Evolutionary conservation across 2,113 vertebrate species (phyloP).

Genomic region (Lycaon pictus): DNA sequence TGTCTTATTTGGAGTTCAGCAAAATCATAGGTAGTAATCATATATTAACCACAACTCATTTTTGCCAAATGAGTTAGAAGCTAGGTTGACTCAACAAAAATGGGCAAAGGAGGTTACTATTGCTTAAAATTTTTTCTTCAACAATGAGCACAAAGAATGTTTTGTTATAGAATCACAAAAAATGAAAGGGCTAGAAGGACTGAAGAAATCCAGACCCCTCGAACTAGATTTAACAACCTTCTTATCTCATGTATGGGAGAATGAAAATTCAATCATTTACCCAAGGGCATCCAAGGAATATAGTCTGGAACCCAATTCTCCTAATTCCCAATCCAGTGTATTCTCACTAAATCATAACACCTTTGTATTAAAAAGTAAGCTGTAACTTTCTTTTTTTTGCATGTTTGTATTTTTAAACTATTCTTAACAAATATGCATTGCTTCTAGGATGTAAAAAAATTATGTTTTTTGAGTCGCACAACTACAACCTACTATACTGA

Average conservation of each 20-base stretch:
- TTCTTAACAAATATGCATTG: background rate
- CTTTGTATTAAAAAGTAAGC: background rate
- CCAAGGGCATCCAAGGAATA: background rate
- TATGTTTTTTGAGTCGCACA: background rate
- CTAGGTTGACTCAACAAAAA: background rate
- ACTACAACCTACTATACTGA: background rate
- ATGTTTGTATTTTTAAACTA: conserved; percentile 9
- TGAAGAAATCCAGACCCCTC: background rate
- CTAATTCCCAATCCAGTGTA: background rate
- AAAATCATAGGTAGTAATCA: conserved; percentile 18
- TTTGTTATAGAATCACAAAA: conserved; percentile 6
- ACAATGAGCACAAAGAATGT: background rate
- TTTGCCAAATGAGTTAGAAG: background rate
- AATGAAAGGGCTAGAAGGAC: conserved; percentile 10
- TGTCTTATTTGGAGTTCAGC: conserved; percentile 24
- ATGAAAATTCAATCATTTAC: conserved; percentile 10
- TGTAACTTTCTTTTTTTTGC: background rate
- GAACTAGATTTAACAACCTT: background rate
- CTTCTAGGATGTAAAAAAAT: background rate
- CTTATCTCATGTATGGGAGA: background rate
- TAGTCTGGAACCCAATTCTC: background rate
- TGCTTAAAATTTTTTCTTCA: conserved; percentile 7
- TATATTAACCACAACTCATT: background rate
- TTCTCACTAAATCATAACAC: conserved; percentile 8
- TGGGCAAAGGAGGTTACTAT: background rate